A percentile compares a stretch with the other conserved stretches of the same genome.
phyloP scores from a whole-genome alignment of 2,888 invertebrate species.

The Caenorhabditis sulstoni region DNA sequence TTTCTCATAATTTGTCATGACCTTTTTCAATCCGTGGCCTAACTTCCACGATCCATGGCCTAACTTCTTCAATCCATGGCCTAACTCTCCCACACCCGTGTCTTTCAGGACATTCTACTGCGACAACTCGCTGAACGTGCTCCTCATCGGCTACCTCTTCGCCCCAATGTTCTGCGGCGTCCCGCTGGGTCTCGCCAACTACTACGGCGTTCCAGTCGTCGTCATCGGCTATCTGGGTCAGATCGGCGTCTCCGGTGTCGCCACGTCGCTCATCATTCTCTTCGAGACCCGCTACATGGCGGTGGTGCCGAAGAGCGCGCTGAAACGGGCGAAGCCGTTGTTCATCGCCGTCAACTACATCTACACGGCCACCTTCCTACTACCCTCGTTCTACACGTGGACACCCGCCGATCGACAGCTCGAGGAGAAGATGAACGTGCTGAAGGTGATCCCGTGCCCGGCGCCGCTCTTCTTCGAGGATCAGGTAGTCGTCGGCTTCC shows the following conservation, averaged over 20 bases:
- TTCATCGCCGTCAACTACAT: conserved; percentile 19
- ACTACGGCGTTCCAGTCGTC: conserved; percentile 12
- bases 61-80: too few relatives aligned
- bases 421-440: conserved; percentile 18
- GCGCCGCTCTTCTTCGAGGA: conserved; percentile 23
- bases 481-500: conserved; percentile 25
- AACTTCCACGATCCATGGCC: too few relatives aligned
- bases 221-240: conserved; percentile 25
- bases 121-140: conserved; percentile 27
- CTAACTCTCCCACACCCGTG: too few relatives aligned
- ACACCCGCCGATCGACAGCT: conserved; percentile 7
- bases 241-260: conserved; percentile 31
- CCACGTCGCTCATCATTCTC: conserved; percentile 11
- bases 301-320: neutral
- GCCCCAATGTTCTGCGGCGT: conserved; percentile 28
- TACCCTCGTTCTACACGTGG: conserved; percentile 21
- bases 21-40: too few relatives aligned
- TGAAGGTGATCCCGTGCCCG: conserved; percentile 15
- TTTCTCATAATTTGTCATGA: too few relatives aligned
- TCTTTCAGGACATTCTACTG: conserved; percentile 24
- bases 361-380: conserved; percentile 9
- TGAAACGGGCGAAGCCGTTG: neutral
- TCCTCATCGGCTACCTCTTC: conserved; percentile 28
- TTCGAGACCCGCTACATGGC: conserved; percentile 20
- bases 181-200: conserved; percentile 5